phyloP scores from a whole-genome alignment of 1,140 invertebrate genomes.

The Triops cancriformis region DNA sequence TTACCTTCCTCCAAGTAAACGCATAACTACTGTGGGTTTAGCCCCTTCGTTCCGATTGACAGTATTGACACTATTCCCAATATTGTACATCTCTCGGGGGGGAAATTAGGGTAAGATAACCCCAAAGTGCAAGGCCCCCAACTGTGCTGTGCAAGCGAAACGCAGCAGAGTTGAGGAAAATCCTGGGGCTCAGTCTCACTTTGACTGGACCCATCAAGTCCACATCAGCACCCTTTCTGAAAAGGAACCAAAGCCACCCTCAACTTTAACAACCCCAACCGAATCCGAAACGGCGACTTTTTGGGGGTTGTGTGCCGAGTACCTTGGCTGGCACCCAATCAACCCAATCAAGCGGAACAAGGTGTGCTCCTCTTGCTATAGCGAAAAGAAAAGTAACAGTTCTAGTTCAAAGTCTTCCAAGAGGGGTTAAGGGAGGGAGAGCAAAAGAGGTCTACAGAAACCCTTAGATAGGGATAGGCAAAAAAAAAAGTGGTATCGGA shows the following conservation, averaged over 20 bases:
- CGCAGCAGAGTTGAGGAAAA: not conserved
- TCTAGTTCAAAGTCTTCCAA: not conserved
- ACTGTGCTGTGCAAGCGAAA: slow-evolving; percentile 3
- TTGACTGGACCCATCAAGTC: not conserved
- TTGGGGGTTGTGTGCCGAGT: not conserved
- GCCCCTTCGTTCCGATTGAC: not conserved
- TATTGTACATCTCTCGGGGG: not conserved
- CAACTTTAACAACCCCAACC: not conserved
- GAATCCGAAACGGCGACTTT: not conserved
- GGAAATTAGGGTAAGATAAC: slow-evolving; percentile 2
- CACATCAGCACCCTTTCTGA: slow-evolving; percentile 3
- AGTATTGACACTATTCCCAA: not conserved
- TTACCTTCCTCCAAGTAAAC: too few species aligned
- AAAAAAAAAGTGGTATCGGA: not conserved
- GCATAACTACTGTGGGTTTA: too few species aligned
- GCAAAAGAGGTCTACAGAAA: not conserved
- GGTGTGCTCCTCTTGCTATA: not conserved
- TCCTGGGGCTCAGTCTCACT: not conserved
- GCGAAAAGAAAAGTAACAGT: not conserved
- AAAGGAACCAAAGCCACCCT: not conserved
- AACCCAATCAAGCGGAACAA: slow-evolving; percentile 10
- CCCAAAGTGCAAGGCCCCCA: not conserved
- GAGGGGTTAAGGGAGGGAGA: not conserved
- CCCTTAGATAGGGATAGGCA: not conserved
- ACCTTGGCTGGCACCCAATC: slow-evolving; percentile 1